Base-by-base conservation (phyloP, 2,888 invertebrate genomes). In the Drosophila antonietae region DNA sequence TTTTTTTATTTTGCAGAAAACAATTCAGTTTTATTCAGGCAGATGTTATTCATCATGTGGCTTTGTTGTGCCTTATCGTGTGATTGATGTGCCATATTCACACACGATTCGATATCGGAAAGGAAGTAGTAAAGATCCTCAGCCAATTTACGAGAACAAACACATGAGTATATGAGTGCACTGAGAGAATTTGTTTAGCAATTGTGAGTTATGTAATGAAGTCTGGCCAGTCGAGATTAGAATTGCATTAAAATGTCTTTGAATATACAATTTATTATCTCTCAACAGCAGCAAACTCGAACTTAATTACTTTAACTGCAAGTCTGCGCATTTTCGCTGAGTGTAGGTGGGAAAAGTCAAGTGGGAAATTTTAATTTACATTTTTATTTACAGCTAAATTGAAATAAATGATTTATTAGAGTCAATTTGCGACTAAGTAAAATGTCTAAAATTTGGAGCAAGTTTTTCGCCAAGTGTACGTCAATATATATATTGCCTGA, bases 1-100 rank as follows among this genome's bases (percentile, higher is more conserved):
- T 53, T 39, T 53, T 58, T 78, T 59, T 68, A 46, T 75, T 73
- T 81, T 68, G 79, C 80, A 74, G 76, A 79, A 69, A 82, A 81
- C 74, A 83, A 81, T 85, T 80, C 69, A 75, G 73, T 85, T 79
- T 79, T 53, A 70, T 82, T 58, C 60, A 56, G 73, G 71, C 83
- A 83, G 88, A 85, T 83, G 83, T 82, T 83, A 83, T 83, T 76
- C 77, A 82, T 85, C 85, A 74, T 81, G 73, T 73, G 82, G 80
- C 83, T 85, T 75, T 84, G 83, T 86, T 84, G 88, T 77, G 82
- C 73, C 68, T 83, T 70, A 83, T 83, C 73, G 68, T 78, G 74
- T 88, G 84, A 84, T 84, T 84, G 84, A 84, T 84, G 84, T 65
- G 80, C 76, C 73, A 82, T 88, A 88, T 83, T 85, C 88, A 83